Base-by-base conservation (phyloP, 2,888 invertebrate genomes). In the Bugulina stolonifera region DNA sequence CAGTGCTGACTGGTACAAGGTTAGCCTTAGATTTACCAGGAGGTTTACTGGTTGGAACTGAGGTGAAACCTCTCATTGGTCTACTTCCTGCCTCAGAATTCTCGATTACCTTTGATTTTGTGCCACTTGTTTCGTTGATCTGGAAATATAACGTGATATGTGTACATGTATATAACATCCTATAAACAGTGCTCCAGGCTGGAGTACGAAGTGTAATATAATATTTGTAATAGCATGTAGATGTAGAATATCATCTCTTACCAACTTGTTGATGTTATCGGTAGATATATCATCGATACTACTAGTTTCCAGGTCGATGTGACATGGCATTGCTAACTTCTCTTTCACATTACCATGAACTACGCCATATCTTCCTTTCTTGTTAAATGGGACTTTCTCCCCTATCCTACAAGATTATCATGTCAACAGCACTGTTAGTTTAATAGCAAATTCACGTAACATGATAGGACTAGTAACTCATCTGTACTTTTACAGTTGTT, bases 101-200 rank as follows among this genome's bases (percentile, higher is more conserved):
- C 52, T 81, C 81, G 1, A 80, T 69, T 14, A 82, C 82, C 70
- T 81, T 82, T 10, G 80, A 81, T 57, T 79, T 79, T 54, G 80
- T 82, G 5, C 81, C 81, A n/a, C 81, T 76, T 22, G 77, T 80
- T 70, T 82, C 82, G 72, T 80, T 80, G 29, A 83, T 74, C 83
- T 81, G 64, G 10, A 74, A 34, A n/a, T n/a, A n/a, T n/a, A n/a
- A n/a, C n/a, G n/a, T n/a, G n/a, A n/a, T n/a, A n/a, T n/a, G n/a
- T n/a, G n/a, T n/a, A n/a, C n/a, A n/a, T n/a, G n/a, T n/a, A n/a
- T n/a, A n/a, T n/a, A n/a, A n/a, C n/a, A n/a, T n/a, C n/a, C n/a
- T n/a, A n/a, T n/a, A n/a, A n/a, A n/a, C n/a, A n/a, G n/a, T n/a
- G n/a, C n/a, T n/a, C n/a, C n/a, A n/a, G n/a, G n/a, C n/a, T n/a